Evolutionary conservation across 2,888 invertebrate genomes (phyloP), one percentile per base, ranked within the genome.

Genomic region (Hemaris fuciformis): DNA sequence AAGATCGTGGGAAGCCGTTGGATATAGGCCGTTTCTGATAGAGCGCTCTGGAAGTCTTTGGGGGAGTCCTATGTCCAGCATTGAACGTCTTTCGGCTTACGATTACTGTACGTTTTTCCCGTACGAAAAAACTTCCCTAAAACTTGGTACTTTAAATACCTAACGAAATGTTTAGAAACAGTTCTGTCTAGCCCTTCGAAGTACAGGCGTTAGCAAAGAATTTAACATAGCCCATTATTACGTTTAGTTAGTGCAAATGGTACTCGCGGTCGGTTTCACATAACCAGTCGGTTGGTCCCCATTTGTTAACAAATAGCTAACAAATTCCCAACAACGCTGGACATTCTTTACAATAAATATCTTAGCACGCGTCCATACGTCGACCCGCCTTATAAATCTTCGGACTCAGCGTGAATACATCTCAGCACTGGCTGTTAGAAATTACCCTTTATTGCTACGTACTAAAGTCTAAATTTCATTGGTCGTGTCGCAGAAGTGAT

Each of bases 251-350:
- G 10, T 13, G n/a, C 38, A n/a, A n/a, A n/a, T 27, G 27, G 10
- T 10, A 53, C 31, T 18, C 15, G 18, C 25, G 25, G 23, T 46
- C 23, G 27, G 53, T 8, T 31, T 31, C 53, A 53, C 53, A 31
- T 53, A 53, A 53, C 53, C 53, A 53, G 53, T 31, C 48, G 48
- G 48, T 15, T 38, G 46, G 45, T 59, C 38, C 45, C 46, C 23
- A 38, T 34, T 70, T 70, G 67, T 71, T 73, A 73, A 75, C 77
- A 81, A 81, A 82, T 80, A 75, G 79, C 73, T 74, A 80, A 87
- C 86, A 88, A 85, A 87, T 84, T 77, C 79, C 64, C 75, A 74
- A 82, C 81, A 82, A 84, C 81, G 77, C 69, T 75, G 70, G 63
- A 73, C 74, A 75, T 76, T 76, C 76, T 72, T 74, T 73, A 74